These are phyloP conservation scores for Pimpla rufipes DNA, from an alignment of 2,888 invertebrate species.

Conservation along the genomic window DNA sequence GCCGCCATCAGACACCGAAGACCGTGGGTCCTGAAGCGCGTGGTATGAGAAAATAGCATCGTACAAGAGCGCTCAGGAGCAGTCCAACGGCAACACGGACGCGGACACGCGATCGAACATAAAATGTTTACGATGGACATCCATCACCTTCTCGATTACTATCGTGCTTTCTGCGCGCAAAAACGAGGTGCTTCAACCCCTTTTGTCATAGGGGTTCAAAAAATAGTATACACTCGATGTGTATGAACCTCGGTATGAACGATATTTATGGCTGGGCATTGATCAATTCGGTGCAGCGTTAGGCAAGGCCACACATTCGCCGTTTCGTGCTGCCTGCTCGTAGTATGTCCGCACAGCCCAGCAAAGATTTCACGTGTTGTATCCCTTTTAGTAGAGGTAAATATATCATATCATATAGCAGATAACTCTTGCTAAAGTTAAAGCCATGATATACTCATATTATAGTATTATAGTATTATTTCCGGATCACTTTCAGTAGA, in stretches of 20 bases:
- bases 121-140: constrained; percentile 65
- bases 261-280: constrained; percentile 56
- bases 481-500: no score
- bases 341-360: background rate
- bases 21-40: constrained; percentile 4
- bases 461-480: no score
- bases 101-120: constrained; percentile 51
- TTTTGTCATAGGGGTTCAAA: constrained; percentile 50
- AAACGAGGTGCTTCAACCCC: constrained; percentile 52
- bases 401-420: background rate
- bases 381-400: background rate
- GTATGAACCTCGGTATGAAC: constrained; percentile 10
- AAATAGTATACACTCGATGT: constrained; percentile 35
- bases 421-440: no score
- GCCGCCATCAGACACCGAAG: constrained; percentile 37
- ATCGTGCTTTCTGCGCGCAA: constrained; percentile 34
- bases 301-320: constrained; percentile 10
- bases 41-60: constrained; percentile 39
- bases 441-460: no score
- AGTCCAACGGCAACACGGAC: background rate
- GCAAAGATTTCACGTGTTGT: constrained; percentile 6
- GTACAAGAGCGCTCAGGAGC: background rate
- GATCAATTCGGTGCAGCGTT: constrained; percentile 43
- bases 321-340: constrained; percentile 15
- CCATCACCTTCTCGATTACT: constrained; percentile 62